Evolutionary conservation across 2,113 vertebrate genomes (phyloP), one percentile per base, ranked within the genome.

Genomic region (Perognathus longimembris): DNA sequence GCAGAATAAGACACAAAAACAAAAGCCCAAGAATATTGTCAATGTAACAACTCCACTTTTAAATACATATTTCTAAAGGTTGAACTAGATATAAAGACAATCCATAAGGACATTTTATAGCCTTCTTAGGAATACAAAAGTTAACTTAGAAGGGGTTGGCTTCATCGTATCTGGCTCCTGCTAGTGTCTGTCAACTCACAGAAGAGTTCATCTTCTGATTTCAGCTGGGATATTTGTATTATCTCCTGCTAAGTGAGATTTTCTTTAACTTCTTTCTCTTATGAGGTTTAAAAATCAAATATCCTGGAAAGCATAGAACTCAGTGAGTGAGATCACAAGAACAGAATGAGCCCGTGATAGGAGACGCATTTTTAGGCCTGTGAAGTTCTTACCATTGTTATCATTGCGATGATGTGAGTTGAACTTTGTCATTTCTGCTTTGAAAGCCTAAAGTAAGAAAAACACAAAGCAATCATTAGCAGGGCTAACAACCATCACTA

Each of bases 401-500:
- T 9, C 84, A 22, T 15, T 78, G n/a, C 12, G 1, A 77, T 0
- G 5, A 18, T 7, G 32, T 6, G 20, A 30, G 30, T 15, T 74
- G 40, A 18, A 54, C 21, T 34, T 89, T 32, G 12, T 17, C 95
- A 95, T 91, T 78, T 93, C 90, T 89, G 26, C 2, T 2, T 1
- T 63, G 76, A 95, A 95, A 89, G 0, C 34, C 96, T 97, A 28
- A 1, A 81, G 57, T 78, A 87, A 95, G 36, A 76, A 95, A 85
- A 95, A 90, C 30, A 54, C 50, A 54, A 95, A 59, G 50, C 7
- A 74, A 75, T 75, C n/a, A 28, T 61, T 17, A 75, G 36, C 10
- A 57, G 21, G 26, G 73, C 7, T n/a, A 59, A 57, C 20, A 69
- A 15, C 24, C 36, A 64, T 18, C 24, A 22, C 80, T 71, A 86